Evolutionary conservation across 2,888 invertebrate species (phyloP).

Genomic region (Stenodema calcarata): DNA sequence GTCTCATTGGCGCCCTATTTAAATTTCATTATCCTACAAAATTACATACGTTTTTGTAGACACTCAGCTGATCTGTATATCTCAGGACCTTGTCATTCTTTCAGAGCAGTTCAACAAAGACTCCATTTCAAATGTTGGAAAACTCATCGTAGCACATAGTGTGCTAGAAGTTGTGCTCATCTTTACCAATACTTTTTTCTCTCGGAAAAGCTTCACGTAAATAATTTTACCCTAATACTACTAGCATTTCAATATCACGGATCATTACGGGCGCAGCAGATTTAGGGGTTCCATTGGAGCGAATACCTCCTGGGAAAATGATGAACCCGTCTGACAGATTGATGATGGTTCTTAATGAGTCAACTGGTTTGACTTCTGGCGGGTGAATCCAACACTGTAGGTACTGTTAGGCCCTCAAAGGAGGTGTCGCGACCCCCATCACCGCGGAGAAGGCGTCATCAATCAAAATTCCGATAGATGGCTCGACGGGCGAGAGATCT

Average conservation of each 20-base stretch:
- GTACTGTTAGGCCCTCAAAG: not conserved
- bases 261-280: not conserved
- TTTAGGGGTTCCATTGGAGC: not conserved
- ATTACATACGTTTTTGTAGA: no score
- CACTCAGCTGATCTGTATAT: no score
- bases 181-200: no score
- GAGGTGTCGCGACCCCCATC: not conserved
- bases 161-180: no score
- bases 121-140: no score
- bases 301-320: not conserved
- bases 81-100: no score
- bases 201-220: no score
- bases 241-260: not conserved
- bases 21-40: no score
- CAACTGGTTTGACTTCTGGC: not conserved
- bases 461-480: not conserved
- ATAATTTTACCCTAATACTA: no score
- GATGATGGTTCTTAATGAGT: not conserved
- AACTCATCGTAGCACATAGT: no score
- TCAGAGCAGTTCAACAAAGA: no score
- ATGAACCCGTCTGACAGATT: not conserved
- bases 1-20: no score
- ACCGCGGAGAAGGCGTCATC: not conserved
- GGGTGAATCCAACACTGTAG: not conserved
- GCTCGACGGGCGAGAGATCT: not conserved